phyloP scores from a whole-genome alignment of 2,113 vertebrate species.

The Thryonomys swinderianus region DNA sequence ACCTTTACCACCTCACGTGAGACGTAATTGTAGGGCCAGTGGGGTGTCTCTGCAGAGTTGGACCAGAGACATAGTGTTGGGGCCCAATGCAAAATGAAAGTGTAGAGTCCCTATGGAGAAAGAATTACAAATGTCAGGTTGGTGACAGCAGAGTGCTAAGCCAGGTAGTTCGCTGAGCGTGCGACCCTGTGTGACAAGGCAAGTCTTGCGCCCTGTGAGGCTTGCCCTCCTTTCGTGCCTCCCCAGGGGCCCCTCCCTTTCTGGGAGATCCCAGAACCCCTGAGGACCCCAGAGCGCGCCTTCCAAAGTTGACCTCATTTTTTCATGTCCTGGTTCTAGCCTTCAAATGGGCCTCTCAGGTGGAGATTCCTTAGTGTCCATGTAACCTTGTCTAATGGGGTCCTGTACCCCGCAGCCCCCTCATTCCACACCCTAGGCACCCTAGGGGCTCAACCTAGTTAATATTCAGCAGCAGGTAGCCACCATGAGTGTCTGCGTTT shows the following conservation, averaged over 20 bases:
- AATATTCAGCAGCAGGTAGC: background rate
- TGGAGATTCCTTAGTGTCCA: background rate
- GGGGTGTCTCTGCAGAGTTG: background rate
- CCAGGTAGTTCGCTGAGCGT: background rate
- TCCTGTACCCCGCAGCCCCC: background rate
- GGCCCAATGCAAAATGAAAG: background rate
- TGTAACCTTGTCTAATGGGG: background rate
- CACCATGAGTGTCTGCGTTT: background rate
- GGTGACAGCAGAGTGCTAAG: background rate
- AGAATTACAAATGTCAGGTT: background rate
- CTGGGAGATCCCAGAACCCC: background rate
- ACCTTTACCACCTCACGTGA: background rate
- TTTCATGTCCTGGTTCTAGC: background rate
- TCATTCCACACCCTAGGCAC: too few species aligned
- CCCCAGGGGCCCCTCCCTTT: background rate
- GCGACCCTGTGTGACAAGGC: background rate
- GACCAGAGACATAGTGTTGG: background rate
- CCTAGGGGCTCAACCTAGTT: rapidly evolving
- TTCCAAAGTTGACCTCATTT: background rate
- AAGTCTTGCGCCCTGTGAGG: rapidly evolving
- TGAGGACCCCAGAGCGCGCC: background rate
- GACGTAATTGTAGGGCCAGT: background rate
- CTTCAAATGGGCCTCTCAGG: background rate
- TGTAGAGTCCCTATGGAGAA: background rate
- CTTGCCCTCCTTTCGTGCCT: background rate